Conservation (phyloP, 2,888 invertebrate genomes). For the Oegoconia quadripuncta region DNA sequence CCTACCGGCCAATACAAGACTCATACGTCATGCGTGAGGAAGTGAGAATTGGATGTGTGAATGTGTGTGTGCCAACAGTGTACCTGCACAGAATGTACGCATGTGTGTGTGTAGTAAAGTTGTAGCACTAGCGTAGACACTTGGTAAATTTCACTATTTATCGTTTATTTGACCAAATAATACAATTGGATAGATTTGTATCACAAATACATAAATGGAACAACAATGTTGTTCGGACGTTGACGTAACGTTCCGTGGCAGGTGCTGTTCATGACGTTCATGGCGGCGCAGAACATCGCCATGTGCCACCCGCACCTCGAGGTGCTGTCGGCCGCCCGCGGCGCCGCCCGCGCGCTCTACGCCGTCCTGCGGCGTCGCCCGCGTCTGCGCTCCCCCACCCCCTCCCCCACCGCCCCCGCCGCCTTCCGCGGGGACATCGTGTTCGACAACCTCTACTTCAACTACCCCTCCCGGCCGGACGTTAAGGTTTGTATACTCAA, state of each 20-base stretch:
- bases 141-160: too few species aligned
- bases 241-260: slow-evolving; percentile 32
- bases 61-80: too few species aligned
- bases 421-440: slow-evolving; percentile 81
- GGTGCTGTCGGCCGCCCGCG: slow-evolving; percentile 84
- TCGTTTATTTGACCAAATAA: too few species aligned
- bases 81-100: too few species aligned
- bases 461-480: slow-evolving; percentile 88
- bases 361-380: slow-evolving; percentile 81
- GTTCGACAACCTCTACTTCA: slow-evolving; percentile 85
- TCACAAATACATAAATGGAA: too few species aligned
- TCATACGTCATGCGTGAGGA: too few species aligned
- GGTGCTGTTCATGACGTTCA: slow-evolving; percentile 86
- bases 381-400: slow-evolving; percentile 73
- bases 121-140: too few species aligned
- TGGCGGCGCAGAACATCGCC: slow-evolving; percentile 87
- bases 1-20: too few species aligned
- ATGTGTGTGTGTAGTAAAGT: too few species aligned
- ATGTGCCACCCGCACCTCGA: slow-evolving; percentile 87
- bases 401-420: slow-evolving; percentile 74
- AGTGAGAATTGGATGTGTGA: too few species aligned
- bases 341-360: slow-evolving; percentile 85
- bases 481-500: slow-evolving; percentile 71
- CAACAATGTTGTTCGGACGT: too few species aligned
- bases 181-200: too few species aligned